These are phyloP conservation scores for Odontomyia ornata DNA, from an alignment of 2,888 invertebrate genomes.

Conservation along the genomic window DNA sequence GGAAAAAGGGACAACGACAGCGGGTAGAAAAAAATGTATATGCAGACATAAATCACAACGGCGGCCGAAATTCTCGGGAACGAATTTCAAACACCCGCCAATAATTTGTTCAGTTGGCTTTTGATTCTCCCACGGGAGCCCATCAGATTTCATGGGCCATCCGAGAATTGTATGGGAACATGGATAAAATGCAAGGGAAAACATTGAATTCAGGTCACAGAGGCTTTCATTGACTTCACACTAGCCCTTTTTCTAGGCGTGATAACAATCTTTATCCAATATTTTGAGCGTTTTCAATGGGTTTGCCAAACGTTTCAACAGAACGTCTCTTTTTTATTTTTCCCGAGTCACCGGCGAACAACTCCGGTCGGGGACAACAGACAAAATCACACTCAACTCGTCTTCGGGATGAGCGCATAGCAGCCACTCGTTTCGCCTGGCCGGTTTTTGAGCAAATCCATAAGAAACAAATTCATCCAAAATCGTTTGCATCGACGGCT, in stretches of 20 bases:
- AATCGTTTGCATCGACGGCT: too few relatives aligned
- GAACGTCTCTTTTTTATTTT: too few relatives aligned
- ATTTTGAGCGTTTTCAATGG: background rate
- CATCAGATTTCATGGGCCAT: constrained; percentile 36
- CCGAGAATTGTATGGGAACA: background rate
- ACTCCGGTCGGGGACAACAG: too few relatives aligned
- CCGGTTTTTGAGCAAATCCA: too few relatives aligned
- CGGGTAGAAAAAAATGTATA: background rate
- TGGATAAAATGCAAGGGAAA: background rate
- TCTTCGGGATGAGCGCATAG: too few relatives aligned
- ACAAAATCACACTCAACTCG: too few relatives aligned
- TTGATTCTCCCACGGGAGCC: constrained; percentile 36
- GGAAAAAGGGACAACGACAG: constrained; percentile 10
- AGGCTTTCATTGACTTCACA: background rate
- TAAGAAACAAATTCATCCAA: too few relatives aligned
- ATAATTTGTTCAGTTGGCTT: constrained; percentile 9
- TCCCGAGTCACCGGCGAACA: too few relatives aligned
- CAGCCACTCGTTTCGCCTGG: too few relatives aligned
- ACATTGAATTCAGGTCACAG: background rate
- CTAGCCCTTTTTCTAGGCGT: background rate
- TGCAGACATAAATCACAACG: background rate
- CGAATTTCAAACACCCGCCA: constrained; percentile 2
- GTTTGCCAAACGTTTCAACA: background rate
- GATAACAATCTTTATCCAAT: background rate
- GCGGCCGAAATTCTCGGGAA: background rate